Conservation (phyloP, 2,888 invertebrate species). For the Onthophagus sagittarius region DNA sequence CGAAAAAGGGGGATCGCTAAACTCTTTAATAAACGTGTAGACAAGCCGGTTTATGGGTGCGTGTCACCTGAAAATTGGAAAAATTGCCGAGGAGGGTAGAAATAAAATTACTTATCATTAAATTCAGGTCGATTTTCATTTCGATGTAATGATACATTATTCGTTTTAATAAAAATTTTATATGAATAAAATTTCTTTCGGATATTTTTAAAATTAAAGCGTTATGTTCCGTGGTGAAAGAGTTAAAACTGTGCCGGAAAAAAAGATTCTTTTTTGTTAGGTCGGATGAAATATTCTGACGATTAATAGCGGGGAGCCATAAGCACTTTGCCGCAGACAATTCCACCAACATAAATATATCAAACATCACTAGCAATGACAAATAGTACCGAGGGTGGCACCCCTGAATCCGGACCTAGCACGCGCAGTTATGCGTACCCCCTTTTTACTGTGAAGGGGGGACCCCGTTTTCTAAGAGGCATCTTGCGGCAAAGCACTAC, state of each 20-base stretch:
- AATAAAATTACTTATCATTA: not conserved
- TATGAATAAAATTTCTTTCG: not conserved
- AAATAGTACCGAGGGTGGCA: constrained; percentile 44
- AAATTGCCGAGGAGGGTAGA: not conserved
- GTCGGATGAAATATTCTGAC: constrained; percentile 29
- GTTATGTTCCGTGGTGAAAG: no score
- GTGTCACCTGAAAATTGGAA: not conserved
- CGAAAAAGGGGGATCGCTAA: not conserved
- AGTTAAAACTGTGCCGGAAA: no score
- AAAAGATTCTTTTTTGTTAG: constrained; percentile 14
- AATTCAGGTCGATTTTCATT: not conserved
- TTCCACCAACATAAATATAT: constrained; percentile 47
- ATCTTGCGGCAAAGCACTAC: constrained; percentile 25
- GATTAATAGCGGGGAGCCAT: constrained; percentile 39
- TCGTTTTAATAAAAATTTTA: not conserved
- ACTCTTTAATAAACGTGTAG: not conserved
- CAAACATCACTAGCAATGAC: constrained; percentile 48
- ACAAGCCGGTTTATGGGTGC: not conserved
- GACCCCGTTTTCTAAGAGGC: constrained; percentile 16
- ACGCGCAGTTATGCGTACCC: constrained; percentile 27
- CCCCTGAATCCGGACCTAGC: constrained; percentile 27
- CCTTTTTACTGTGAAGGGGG: constrained; percentile 26
- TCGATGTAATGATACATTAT: not conserved
- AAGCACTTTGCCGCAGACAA: constrained; percentile 45
- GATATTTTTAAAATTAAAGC: no score